Conservation (phyloP, 2,113 vertebrate genomes). For the Coturnix japonica region DNA sequence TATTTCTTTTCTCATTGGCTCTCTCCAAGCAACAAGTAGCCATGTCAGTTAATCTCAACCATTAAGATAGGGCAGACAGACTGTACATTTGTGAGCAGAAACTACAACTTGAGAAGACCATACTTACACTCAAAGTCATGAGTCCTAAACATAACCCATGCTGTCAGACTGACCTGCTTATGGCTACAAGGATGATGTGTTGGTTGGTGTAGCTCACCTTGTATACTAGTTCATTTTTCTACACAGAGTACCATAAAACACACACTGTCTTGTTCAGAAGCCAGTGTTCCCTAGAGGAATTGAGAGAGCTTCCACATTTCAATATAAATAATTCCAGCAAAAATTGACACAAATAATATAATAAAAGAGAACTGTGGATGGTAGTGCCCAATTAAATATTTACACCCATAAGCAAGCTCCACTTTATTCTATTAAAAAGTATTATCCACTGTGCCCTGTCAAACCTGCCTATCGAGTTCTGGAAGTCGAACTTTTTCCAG, state of each 20-base stretch:
- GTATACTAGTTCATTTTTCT: background rate
- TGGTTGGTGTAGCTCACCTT: background rate
- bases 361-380: background rate
- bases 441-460: background rate
- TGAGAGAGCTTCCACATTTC: background rate
- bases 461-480: background rate
- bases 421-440: background rate
- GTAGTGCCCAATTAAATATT: background rate
- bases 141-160: background rate
- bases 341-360: background rate
- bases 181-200: background rate
- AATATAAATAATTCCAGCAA: background rate
- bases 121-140: background rate
- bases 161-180: background rate
- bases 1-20: background rate
- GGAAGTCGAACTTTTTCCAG: background rate
- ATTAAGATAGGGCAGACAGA: background rate
- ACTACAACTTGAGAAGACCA: background rate
- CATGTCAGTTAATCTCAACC: background rate
- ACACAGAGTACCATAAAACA: background rate
- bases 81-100: background rate
- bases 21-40: background rate
- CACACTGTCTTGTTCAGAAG: background rate
- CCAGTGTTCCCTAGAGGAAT: background rate
- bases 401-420: background rate